Percentiles rank a stretch among this genome's conserved stretches.
Conservation (phyloP, 2,113 vertebrate genomes). For the Tragelaphus strepsiceros region DNA sequence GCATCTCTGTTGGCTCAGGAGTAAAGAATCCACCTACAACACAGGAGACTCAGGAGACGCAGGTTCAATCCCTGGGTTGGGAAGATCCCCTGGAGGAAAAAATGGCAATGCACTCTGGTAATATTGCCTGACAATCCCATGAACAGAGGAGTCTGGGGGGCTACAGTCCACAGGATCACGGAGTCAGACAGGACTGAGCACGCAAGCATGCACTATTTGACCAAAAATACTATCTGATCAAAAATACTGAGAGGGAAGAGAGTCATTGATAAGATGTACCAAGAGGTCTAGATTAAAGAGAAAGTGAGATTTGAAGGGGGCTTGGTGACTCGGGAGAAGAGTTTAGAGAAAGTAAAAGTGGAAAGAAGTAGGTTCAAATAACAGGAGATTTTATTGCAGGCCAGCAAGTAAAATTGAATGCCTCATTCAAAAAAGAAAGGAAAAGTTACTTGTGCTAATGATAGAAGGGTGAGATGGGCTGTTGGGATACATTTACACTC, state of each 20-base stretch:
- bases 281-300: not conserved
- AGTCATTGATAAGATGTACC: not conserved
- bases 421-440: not conserved
- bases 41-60: not conserved
- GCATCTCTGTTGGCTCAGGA: not conserved
- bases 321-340: not conserved
- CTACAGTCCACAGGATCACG: not conserved
- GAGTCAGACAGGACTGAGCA: not conserved
- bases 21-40: not conserved
- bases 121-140: not conserved
- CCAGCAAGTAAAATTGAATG: not conserved
- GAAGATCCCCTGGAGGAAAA: not conserved
- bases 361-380: not conserved
- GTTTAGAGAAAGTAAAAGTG: not conserved
- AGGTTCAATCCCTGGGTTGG: not conserved
- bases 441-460: not conserved
- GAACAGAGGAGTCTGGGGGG: not conserved
- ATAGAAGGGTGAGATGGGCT: not conserved
- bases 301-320: not conserved
- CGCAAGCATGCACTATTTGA: not conserved
- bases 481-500: rapidly evolving
- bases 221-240: not conserved
- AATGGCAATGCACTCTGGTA: not conserved
- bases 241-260: not conserved
- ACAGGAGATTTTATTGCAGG: not conserved